phyloP scores from a whole-genome alignment of 2,888 invertebrate genomes.

The Conistra vaccinii region DNA sequence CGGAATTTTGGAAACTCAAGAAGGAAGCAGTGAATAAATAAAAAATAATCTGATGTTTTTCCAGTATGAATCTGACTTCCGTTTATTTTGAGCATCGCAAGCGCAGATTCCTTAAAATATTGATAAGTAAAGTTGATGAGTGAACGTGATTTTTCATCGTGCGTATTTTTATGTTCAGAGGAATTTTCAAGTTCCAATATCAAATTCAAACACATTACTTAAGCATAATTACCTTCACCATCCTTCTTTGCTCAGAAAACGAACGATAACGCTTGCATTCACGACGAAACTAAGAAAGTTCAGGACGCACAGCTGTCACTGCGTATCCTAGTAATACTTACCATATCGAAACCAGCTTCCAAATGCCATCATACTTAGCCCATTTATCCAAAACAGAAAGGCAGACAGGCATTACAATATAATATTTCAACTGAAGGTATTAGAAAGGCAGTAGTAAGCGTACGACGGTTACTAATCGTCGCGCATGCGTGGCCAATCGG shows the following conservation, averaged over 20 bases:
- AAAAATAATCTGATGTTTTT: neutral
- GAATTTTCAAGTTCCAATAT: neutral
- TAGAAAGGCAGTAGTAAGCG: constrained; percentile 85
- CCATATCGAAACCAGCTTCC: constrained; percentile 53
- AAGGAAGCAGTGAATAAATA: neutral
- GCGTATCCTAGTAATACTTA: constrained; percentile 36
- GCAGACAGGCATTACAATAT: constrained; percentile 61
- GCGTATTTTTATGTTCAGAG: constrained; percentile 17
- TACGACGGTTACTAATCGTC: constrained; percentile 85
- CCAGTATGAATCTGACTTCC: neutral
- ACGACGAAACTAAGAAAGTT: neutral
- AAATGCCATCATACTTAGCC: constrained; percentile 62
- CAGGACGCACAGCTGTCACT: constrained; percentile 20
- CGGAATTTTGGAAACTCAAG: neutral
- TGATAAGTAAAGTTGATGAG: constrained; percentile 47
- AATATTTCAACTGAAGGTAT: constrained; percentile 74
- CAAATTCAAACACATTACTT: neutral
- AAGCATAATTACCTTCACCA: neutral
- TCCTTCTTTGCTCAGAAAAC: neutral
- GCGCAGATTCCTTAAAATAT: neutral
- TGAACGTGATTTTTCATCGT: constrained; percentile 35
- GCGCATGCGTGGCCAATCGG: constrained; percentile 86
- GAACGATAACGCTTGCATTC: neutral
- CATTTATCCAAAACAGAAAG: constrained; percentile 63
- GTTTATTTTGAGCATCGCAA: constrained; percentile 29